These are phyloP conservation scores for Malachius bipustulatus DNA, from an alignment of 2,888 invertebrate species.

Conservation along the genomic window DNA sequence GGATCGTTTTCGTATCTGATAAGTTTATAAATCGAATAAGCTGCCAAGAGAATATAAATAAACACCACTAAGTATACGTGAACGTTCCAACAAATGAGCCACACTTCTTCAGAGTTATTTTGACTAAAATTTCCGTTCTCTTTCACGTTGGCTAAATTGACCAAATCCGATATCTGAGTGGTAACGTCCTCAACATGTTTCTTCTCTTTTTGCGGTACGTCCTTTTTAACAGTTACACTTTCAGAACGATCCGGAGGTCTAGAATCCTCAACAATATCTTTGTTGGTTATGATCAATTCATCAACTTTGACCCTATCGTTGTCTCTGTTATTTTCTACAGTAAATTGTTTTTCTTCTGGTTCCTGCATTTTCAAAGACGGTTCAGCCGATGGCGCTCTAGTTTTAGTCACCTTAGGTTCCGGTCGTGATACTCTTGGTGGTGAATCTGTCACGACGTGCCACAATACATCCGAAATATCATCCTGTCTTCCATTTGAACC, in stretches of 20 bases:
- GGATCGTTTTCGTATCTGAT: conserved; percentile 77
- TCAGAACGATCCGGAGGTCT: conserved; percentile 28
- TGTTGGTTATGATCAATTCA: conserved; percentile 19
- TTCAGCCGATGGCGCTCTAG: conserved; percentile 26
- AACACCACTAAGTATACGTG: conserved; percentile 82
- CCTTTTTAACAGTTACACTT: conserved; percentile 32
- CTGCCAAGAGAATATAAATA: conserved; percentile 70
- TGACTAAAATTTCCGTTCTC: conserved; percentile 33
- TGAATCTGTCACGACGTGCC: conserved; percentile 53
- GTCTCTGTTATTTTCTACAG: conserved; percentile 10
- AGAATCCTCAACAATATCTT: conserved; percentile 20
- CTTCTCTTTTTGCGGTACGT: conserved; percentile 11
- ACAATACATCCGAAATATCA: conserved; percentile 65
- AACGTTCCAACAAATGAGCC: conserved; percentile 83
- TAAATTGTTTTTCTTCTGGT: conserved; percentile 13
- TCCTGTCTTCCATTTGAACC: conserved; percentile 77
- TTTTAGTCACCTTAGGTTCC: conserved; percentile 27
- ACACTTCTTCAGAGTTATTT: conserved; percentile 42
- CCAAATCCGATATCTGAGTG: conserved; percentile 37
- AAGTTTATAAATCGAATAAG: conserved; percentile 76
- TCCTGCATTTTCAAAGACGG: conserved; percentile 26
- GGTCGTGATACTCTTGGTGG: conserved; percentile 30
- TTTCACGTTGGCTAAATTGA: conserved; percentile 49
- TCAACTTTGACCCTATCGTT: conserved; percentile 20
- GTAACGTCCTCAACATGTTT: conserved; percentile 26